Evolutionary conservation across 2,888 invertebrate species (phyloP).

Genomic region (Himalopsyche anomala): DNA sequence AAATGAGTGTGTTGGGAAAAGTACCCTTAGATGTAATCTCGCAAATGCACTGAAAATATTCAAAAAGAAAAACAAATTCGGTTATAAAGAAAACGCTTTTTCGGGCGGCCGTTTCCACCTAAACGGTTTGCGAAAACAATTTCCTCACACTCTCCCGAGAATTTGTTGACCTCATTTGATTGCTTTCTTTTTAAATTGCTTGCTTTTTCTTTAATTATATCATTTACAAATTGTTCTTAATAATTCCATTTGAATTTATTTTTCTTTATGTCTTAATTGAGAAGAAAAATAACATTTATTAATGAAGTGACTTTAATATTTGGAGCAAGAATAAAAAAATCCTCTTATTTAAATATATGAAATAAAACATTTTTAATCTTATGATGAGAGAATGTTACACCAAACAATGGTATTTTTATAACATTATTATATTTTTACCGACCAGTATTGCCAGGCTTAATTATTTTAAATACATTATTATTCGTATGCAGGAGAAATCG

Average conservation of each 20-base stretch:
- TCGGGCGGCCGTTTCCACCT: neutral
- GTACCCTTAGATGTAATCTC: constrained; percentile 11
- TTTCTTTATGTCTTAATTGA: too few species aligned
- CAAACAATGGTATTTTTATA: too few species aligned
- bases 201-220: neutral
- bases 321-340: too few species aligned
- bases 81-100: constrained; percentile 29
- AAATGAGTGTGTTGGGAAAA: constrained; percentile 40
- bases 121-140: constrained; percentile 35
- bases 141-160: constrained; percentile 1
- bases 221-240: neutral
- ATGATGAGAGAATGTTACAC: too few species aligned
- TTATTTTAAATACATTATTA: too few species aligned
- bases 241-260: neutral
- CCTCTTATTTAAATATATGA: too few species aligned
- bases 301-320: too few species aligned
- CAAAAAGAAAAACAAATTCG: constrained; percentile 37
- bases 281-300: too few species aligned
- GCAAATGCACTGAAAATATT: constrained; percentile 40
- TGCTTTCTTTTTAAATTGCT: neutral
- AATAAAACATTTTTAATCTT: too few species aligned
- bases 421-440: too few species aligned
- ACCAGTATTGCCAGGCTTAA: too few species aligned
- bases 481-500: too few species aligned
- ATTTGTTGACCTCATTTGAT: constrained; percentile 35